phyloP scores from a whole-genome alignment of 2,888 invertebrate species.

The Phortica okadai region DNA sequence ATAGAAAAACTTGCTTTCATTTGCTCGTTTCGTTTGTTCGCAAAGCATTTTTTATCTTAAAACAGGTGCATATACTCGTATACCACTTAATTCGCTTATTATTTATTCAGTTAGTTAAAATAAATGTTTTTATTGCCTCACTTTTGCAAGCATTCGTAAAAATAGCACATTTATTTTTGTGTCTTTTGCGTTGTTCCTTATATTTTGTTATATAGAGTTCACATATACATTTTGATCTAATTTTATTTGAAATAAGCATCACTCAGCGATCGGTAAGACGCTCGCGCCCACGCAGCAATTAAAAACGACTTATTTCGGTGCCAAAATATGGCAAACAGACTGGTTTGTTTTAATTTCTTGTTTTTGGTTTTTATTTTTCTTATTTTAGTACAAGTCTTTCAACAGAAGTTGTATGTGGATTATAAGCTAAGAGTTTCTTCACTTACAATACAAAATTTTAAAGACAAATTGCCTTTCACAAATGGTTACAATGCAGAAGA shows the following conservation, averaged over 20 bases:
- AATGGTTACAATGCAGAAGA: too few species aligned
- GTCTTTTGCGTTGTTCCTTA: neutral
- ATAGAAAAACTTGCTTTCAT: slow-evolving; percentile 1
- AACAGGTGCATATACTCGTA: too few species aligned
- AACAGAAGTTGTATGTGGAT: too few species aligned
- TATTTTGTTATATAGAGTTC: neutral
- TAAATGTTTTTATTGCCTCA: neutral
- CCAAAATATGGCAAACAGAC: slow-evolving; percentile 14
- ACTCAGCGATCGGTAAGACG: neutral
- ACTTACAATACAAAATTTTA: too few species aligned
- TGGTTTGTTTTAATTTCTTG: neutral
- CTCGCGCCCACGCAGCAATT: slow-evolving; percentile 7
- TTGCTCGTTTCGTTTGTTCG: neutral
- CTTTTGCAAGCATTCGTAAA: neutral
- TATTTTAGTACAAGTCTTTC: neutral
- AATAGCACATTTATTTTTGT: slow-evolving; percentile 21
- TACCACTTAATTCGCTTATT: neutral
- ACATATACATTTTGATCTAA: slow-evolving; percentile 8
- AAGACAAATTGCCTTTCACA: too few species aligned
- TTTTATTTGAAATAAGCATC: slow-evolving; percentile 4
- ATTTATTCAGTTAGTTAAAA: neutral
- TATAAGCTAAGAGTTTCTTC: too few species aligned
- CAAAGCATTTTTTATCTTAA: too few species aligned
- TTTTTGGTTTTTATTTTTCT: neutral
- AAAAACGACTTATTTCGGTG: slow-evolving; percentile 20